These are phyloP conservation scores for Patagioenas fasciata DNA, from an alignment of 2,113 vertebrate species.

Conservation along the genomic window DNA sequence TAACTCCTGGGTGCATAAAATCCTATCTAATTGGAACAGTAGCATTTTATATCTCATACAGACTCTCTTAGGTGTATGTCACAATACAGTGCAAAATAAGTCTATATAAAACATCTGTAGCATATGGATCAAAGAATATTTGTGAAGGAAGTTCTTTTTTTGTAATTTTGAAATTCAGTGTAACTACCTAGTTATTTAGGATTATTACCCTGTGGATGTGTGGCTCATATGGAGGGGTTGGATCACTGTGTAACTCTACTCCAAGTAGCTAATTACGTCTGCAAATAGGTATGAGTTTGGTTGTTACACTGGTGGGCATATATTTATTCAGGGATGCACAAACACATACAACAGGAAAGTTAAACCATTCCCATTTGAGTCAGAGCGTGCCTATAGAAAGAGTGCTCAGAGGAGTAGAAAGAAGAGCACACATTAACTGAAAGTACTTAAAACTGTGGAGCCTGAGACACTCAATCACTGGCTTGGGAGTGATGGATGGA, in stretches of 20 bases:
- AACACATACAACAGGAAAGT: background rate
- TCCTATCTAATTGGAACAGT: background rate
- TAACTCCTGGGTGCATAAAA: background rate
- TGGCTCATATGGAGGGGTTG: rapidly evolving
- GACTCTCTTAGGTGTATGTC: background rate
- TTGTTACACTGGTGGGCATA: background rate
- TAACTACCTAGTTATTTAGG: background rate
- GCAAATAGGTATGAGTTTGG: background rate
- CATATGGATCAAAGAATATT: background rate
- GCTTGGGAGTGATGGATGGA: background rate
- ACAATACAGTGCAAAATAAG: background rate
- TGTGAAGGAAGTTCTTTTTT: background rate
- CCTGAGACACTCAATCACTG: background rate
- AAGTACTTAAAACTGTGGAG: background rate
- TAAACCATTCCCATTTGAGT: background rate
- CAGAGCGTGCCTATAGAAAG: background rate
- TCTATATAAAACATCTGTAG: background rate
- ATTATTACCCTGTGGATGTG: background rate
- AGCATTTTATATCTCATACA: background rate
- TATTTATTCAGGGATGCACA: background rate
- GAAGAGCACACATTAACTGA: background rate
- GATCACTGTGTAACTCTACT: background rate
- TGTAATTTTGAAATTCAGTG: background rate
- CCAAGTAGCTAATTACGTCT: background rate
- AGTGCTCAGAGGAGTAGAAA: background rate